These are phyloP conservation scores for Pachyramphus minor DNA, from an alignment of 2,113 vertebrate species.

Conservation along the genomic window DNA sequence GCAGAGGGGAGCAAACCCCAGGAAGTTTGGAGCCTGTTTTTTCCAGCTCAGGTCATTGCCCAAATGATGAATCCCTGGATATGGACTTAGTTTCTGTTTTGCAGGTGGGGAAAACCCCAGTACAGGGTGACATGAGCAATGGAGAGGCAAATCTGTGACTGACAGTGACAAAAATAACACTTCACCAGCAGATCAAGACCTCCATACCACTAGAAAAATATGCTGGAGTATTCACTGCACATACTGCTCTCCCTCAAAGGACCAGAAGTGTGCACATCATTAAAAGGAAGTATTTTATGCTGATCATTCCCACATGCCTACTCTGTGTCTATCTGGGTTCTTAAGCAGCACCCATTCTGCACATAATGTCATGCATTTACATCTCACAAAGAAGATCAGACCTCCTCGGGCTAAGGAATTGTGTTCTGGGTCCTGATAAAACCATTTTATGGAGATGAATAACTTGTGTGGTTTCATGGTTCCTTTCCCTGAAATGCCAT, in stretches of 20 bases:
- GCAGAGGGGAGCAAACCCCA: neutral
- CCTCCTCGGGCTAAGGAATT: neutral
- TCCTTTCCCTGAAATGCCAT: constrained; percentile 53
- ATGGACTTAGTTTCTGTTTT: neutral
- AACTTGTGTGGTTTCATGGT: constrained; percentile 32
- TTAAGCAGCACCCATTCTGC: constrained; percentile 17
- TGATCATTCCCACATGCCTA: constrained; percentile 49
- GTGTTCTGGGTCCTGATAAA: constrained; percentile 52
- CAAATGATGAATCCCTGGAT: neutral
- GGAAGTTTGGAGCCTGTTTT: neutral
- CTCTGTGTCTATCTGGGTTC: neutral
- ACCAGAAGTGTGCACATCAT: constrained; percentile 38
- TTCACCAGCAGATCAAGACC: neutral
- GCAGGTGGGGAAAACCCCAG: neutral
- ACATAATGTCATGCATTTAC: constrained; percentile 18
- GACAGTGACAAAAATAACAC: neutral
- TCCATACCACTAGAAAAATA: neutral
- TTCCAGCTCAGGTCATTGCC: neutral
- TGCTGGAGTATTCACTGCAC: neutral
- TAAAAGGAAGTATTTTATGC: constrained; percentile 49
- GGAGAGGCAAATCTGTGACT: neutral
- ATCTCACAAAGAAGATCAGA: constrained; percentile 40
- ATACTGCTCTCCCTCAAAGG: constrained; percentile 17
- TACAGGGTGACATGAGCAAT: neutral
- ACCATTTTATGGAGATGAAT: constrained; percentile 28